These are phyloP conservation scores for Molorchus minor DNA, from an alignment of 2,888 invertebrate genomes.

Conservation along the genomic window DNA sequence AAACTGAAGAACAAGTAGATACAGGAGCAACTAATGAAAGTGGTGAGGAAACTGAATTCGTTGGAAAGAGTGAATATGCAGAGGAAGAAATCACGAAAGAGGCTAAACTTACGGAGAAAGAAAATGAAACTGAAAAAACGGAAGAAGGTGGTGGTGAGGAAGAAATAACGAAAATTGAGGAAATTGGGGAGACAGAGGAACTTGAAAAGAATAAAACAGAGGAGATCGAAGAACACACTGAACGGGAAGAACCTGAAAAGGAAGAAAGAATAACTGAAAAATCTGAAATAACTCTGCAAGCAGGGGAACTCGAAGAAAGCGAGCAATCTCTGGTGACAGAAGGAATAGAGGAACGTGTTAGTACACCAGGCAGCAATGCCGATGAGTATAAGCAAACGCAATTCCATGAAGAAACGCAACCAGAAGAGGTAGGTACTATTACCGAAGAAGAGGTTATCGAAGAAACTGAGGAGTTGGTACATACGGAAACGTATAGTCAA, in stretches of 20 bases:
- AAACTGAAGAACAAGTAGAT: not conserved
- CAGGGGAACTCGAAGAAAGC: not conserved
- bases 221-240: not conserved
- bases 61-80: too few relatives aligned
- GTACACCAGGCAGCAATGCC: too few relatives aligned
- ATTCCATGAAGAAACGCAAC: too few relatives aligned
- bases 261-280: not conserved
- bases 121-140: not conserved
- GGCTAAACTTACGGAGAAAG: not conserved
- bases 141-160: not conserved
- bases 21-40: not conserved
- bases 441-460: too few relatives aligned
- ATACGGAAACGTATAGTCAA: too few relatives aligned
- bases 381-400: too few relatives aligned
- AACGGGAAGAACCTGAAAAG: not conserved
- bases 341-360: not conserved
- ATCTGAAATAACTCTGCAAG: not conserved
- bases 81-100: too few relatives aligned
- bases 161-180: not conserved
- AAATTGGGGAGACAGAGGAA: not conserved
- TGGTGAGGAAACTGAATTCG: not conserved
- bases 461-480: too few relatives aligned
- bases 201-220: not conserved
- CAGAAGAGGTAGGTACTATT: too few relatives aligned
- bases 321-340: not conserved